Conservation (phyloP, 92 coral and sea anemone genomes). For the Phenganax marumi region DNA sequence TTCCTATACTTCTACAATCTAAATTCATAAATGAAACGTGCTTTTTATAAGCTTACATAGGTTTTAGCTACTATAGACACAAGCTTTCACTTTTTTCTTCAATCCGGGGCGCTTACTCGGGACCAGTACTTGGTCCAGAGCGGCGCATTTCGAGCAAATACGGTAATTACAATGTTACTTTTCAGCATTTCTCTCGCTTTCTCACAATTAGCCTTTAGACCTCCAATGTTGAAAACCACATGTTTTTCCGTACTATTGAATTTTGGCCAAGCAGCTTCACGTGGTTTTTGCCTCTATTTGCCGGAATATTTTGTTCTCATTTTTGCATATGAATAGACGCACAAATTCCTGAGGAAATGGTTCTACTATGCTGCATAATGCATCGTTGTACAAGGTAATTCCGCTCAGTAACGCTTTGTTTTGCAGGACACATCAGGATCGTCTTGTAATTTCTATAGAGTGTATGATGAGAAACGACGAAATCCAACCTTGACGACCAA, state of each 20-base stretch:
- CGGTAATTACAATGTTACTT: neutral
- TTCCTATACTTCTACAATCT: too few relatives aligned
- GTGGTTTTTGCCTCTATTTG: neutral
- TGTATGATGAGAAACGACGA: too few relatives aligned
- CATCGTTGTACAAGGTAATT: neutral
- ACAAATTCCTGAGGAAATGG: neutral
- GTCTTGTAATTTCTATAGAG: too few relatives aligned
- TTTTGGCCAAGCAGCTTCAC: slow-evolving; percentile 3
- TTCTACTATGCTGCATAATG: neutral
- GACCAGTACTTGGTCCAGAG: too few relatives aligned
- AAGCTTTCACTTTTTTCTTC: too few relatives aligned
- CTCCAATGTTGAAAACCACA: neutral
- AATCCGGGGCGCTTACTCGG: too few relatives aligned
- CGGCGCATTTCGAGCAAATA: too few relatives aligned
- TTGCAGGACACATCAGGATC: too few relatives aligned
- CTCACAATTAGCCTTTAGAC: neutral
- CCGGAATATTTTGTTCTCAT: neutral
- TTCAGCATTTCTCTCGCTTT: neutral
- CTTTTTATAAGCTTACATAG: too few relatives aligned
- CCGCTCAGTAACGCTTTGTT: too few relatives aligned
- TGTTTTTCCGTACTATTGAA: neutral
- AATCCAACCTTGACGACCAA: neutral
- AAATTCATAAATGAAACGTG: too few relatives aligned
- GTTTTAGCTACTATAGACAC: too few relatives aligned
- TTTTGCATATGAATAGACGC: neutral